Base-by-base conservation (phyloP, 2,113 vertebrate genomes). In the Nymphicus hollandicus region DNA sequence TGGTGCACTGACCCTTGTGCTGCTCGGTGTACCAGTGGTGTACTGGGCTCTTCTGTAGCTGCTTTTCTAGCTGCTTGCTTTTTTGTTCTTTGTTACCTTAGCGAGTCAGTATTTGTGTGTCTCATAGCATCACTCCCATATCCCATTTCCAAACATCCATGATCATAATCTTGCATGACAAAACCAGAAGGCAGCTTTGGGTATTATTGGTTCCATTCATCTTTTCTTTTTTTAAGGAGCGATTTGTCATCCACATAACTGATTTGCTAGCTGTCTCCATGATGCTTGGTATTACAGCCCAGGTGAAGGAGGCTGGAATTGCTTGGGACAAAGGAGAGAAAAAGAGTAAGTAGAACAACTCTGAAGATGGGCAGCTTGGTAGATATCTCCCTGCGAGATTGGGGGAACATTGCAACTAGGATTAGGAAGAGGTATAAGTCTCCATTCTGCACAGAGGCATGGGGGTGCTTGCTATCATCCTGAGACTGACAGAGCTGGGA, bases 281-380 rank as follows among this genome's bases (percentile, higher is more conserved):
- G 99, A 99, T 99, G 99, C 94, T 99, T 94, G 99, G 99, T 76
- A 99, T 99, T 95, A 99, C 99, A 0, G 99, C 98, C 35, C 99
- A 99, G 96, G 99, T 99, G 97, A 99, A 99, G 96, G 99, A 99
- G 94, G 99, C 99, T 2, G 99, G 99, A 60, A 86, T 99, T 25
- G 99, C 99, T 2, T 99, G 99, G 99, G 99, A 99, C 98, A 99
- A 99, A 98, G 99, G 99, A 92, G 99, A 99, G 95, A 99, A 99
- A 88, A 99, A 99, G 94, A 99, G 99, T 99, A 96, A 97, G 98
- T 14, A 43, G 17, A 72, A 23, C 7, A 65, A 35, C 13, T 71
- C 24, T 61, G 79, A 78, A 69, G 28, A 11, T 61, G 64, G 31
- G 23, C 20, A 10, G n/a, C 39, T 35, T 70, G 25, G 17, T 47